Conservation (phyloP, 2,113 vertebrate genomes). For the Perccottus glenii region DNA sequence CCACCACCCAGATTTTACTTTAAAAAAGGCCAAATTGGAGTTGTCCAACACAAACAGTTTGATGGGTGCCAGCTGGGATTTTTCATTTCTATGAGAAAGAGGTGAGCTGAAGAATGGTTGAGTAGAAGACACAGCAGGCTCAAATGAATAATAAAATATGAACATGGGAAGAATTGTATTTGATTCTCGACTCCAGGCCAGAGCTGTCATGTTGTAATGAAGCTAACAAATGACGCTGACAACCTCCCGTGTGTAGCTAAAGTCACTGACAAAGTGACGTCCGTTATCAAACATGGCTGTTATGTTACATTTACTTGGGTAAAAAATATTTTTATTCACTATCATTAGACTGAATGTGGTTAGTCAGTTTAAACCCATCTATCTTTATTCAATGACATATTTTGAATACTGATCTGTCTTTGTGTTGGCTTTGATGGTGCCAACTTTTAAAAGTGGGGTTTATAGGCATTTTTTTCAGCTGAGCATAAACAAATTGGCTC, state of each 20-base stretch:
- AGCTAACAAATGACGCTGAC: conserved; percentile 58
- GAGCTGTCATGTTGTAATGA: conserved; percentile 59
- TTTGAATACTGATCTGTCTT: no score
- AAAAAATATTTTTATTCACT: no score
- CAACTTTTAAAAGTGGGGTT: not conserved
- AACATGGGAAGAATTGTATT: conserved; percentile 50
- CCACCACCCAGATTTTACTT: conserved; percentile 24
- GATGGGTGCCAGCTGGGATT: conserved; percentile 32
- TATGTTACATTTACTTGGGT: not conserved
- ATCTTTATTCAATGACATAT: no score
- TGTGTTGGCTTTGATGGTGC: no score
- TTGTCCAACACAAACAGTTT: conserved; percentile 39
- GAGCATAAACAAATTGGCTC: conserved; percentile 18
- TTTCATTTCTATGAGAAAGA: conserved; percentile 26
- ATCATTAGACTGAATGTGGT: no score
- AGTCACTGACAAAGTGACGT: conserved; percentile 21
- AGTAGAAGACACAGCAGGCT: conserved; percentile 46
- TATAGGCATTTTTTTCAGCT: conserved; percentile 7
- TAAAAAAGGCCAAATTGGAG: conserved; percentile 3
- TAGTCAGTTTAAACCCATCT: no score
- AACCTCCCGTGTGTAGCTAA: conserved; percentile 33
- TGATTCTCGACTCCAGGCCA: conserved; percentile 55
- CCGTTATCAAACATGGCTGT: not conserved
- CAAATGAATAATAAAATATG: conserved; percentile 57
- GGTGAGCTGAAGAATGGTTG: conserved; percentile 32